A percentile compares a stretch with the other conserved stretches of the same genome.
These are phyloP conservation scores for Sprattus sprattus DNA, from an alignment of 2,113 vertebrate species.

Conservation along the genomic window DNA sequence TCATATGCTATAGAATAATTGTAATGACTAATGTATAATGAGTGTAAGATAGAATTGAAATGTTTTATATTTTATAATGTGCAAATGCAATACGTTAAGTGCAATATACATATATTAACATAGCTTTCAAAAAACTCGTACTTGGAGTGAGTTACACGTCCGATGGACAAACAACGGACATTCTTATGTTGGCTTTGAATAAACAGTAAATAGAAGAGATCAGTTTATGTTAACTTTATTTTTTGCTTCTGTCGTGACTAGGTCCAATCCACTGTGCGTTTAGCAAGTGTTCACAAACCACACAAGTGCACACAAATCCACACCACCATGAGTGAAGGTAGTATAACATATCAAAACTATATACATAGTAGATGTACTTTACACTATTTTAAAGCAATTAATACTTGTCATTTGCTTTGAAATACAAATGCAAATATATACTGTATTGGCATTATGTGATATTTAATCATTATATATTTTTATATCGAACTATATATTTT, in stretches of 20 bases:
- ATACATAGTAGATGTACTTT: constrained; percentile 56
- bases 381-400: constrained; percentile 58
- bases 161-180: constrained; percentile 23
- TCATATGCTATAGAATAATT: constrained; percentile 5
- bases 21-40: not conserved
- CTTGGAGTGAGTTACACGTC: not conserved
- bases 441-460: constrained; percentile 7
- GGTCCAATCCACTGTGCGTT: constrained; percentile 54
- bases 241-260: constrained; percentile 62
- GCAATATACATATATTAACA: not conserved
- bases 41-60: too few relatives aligned
- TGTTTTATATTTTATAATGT: too few relatives aligned
- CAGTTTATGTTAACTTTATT: constrained; percentile 68
- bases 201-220: constrained; percentile 64
- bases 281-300: constrained; percentile 71
- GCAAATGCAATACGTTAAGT: not conserved
- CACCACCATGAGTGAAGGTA: constrained; percentile 54
- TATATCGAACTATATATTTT: constrained; percentile 39
- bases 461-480: constrained; percentile 53
- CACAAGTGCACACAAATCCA: constrained; percentile 73
- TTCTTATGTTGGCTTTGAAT: constrained; percentile 54
- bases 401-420: constrained; percentile 53
- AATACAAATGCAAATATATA: constrained; percentile 52
- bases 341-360: constrained; percentile 64
- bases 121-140: not conserved